These are phyloP conservation scores for Acrobasis repandana DNA, from an alignment of 2,888 invertebrate species.

Conservation along the genomic window DNA sequence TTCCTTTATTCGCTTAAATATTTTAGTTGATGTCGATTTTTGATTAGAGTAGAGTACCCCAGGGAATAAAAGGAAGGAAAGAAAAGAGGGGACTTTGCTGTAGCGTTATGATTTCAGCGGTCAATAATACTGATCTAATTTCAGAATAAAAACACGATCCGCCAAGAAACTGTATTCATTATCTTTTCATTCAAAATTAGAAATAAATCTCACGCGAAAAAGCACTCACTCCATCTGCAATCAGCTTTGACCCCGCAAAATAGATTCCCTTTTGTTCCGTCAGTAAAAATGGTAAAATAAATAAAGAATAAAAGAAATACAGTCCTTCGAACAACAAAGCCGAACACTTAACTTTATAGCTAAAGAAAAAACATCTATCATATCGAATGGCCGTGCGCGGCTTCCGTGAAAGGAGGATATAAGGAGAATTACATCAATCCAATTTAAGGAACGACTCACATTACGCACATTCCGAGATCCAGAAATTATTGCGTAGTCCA, in stretches of 20 bases:
- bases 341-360: slow-evolving; percentile 44
- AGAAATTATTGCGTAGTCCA: slow-evolving; percentile 50
- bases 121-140: neutral
- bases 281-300: slow-evolving; percentile 21
- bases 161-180: no score
- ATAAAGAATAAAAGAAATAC: slow-evolving; percentile 23
- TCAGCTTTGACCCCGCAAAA: slow-evolving; percentile 14
- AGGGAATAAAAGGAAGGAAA: no score
- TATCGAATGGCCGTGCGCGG: slow-evolving; percentile 48
- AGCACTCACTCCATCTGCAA: neutral
- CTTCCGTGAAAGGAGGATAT: slow-evolving; percentile 43
- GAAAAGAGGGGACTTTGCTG: no score
- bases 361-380: slow-evolving; percentile 49
- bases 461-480: slow-evolving; percentile 64
- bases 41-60: no score
- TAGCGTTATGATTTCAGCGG: no score
- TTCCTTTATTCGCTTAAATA: no score
- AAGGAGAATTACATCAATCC: slow-evolving; percentile 74
- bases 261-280: slow-evolving; percentile 26
- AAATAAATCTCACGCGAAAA: neutral
- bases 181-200: no score
- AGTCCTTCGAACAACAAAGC: slow-evolving; percentile 37
- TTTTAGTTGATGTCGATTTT: no score
- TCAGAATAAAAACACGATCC: no score
- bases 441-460: slow-evolving; percentile 71